Conservation (phyloP, 2,888 invertebrate species). For the Timandra comae region DNA sequence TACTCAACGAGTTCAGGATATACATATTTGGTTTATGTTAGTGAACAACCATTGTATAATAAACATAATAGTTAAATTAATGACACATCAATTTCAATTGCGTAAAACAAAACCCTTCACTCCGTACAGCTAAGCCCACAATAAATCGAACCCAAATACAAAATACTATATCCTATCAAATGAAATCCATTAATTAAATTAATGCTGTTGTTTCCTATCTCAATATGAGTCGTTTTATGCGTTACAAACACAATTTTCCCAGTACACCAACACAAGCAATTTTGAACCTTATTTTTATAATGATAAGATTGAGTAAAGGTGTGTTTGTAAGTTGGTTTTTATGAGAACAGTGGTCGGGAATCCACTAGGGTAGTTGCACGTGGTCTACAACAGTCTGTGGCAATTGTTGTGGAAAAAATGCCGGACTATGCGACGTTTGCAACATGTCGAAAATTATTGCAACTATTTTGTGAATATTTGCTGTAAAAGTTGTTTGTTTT, state of each 20-base stretch:
- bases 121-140: slow-evolving; percentile 2
- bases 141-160: slow-evolving; percentile 13
- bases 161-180: slow-evolving; percentile 14
- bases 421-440: slow-evolving; percentile 11
- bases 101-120: not conserved
- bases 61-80: too few relatives aligned
- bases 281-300: not conserved
- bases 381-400: slow-evolving; percentile 23
- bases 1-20: too few relatives aligned
- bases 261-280: not conserved
- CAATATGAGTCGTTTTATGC: slow-evolving; percentile 21
- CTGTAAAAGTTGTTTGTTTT: not conserved
- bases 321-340: slow-evolving; percentile 4
- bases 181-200: slow-evolving; percentile 36
- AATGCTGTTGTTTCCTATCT: slow-evolving; percentile 27
- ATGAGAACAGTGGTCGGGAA: slow-evolving; percentile 20
- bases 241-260: slow-evolving; percentile 4
- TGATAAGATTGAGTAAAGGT: slow-evolving; percentile 1
- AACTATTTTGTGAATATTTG: slow-evolving; percentile 4
- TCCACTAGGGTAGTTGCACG: slow-evolving; percentile 23
- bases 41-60: too few relatives aligned
- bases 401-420: slow-evolving; percentile 33
- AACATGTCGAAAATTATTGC: slow-evolving; percentile 16
- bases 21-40: too few relatives aligned
- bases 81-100: too few relatives aligned